Conservation (phyloP, 2,113 vertebrate species). For the Climacteris rufus region DNA sequence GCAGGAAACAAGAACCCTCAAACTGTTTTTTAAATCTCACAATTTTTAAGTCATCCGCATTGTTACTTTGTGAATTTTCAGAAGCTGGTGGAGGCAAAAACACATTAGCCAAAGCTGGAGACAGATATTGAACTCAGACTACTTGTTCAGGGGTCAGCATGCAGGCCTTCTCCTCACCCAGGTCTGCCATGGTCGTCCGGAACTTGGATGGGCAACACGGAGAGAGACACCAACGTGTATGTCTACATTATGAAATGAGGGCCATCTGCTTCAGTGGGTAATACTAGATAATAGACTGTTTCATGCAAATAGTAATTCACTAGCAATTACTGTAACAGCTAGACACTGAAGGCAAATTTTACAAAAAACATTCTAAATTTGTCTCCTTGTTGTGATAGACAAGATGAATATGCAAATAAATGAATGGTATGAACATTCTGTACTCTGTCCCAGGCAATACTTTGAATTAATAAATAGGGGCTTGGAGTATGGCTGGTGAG, state of each 20-base stretch:
- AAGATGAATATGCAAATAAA: slow-evolving; percentile 12
- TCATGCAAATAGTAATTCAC: neutral
- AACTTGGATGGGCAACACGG: neutral
- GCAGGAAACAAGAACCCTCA: neutral
- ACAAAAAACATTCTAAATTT: slow-evolving; percentile 3
- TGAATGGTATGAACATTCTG: neutral
- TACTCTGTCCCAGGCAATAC: neutral
- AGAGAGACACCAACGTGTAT: neutral
- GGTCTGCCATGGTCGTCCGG: neutral
- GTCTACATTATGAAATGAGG: neutral
- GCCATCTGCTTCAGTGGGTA: neutral
- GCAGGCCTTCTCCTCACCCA: neutral
- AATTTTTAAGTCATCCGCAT: neutral
- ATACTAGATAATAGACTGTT: neutral
- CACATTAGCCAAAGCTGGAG: neutral
- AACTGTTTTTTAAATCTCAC: neutral
- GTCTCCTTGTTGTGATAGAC: slow-evolving; percentile 15
- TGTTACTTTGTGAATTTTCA: neutral
- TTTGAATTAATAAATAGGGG: neutral
- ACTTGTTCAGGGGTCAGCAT: accelerated
- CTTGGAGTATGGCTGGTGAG: neutral
- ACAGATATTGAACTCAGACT: neutral
- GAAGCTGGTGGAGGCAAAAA: neutral
- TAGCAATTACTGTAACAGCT: neutral
- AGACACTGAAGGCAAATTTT: neutral